These are phyloP conservation scores for Betta splendens DNA, from an alignment of 2,797 vertebrate species.

Conservation along the genomic window DNA sequence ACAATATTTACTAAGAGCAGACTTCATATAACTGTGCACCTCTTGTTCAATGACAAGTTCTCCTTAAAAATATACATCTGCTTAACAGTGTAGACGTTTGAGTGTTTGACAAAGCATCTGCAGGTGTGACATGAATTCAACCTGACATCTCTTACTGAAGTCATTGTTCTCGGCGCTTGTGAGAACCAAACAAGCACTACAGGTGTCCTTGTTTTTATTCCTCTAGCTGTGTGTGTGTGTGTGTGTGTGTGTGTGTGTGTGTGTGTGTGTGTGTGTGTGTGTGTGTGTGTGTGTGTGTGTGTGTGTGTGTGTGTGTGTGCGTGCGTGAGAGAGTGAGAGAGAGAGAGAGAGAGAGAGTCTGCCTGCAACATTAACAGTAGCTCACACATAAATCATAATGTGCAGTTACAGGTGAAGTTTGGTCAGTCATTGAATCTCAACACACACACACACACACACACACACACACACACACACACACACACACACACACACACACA, in stretches of 20 bases:
- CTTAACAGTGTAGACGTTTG: not conserved
- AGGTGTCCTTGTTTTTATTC: not conserved
- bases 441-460: not conserved
- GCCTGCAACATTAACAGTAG: too few relatives aligned
- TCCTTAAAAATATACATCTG: not conserved
- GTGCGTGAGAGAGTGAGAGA: too few relatives aligned
- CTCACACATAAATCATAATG: not conserved
- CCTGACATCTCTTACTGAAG: not conserved
- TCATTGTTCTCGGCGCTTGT: not conserved
- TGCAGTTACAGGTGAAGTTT: not conserved
- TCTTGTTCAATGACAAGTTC: not conserved
- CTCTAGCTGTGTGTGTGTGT: not conserved
- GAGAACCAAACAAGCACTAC: not conserved
- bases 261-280: not conserved
- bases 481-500: not conserved
- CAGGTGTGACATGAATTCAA: not conserved
- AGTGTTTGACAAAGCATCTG: not conserved
- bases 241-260: not conserved
- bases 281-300: constrained; percentile 1
- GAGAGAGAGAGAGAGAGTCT: not conserved
- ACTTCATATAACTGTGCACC: not conserved
- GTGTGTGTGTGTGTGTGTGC: constrained; percentile 5
- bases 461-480: too few relatives aligned
- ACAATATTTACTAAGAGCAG: not conserved
- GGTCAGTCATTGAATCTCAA: constrained; percentile 1